Percentiles rank a stretch among this genome's conserved stretches.
Conservation (phyloP, 2,888 invertebrate genomes). For the Branchellion lobata region DNA sequence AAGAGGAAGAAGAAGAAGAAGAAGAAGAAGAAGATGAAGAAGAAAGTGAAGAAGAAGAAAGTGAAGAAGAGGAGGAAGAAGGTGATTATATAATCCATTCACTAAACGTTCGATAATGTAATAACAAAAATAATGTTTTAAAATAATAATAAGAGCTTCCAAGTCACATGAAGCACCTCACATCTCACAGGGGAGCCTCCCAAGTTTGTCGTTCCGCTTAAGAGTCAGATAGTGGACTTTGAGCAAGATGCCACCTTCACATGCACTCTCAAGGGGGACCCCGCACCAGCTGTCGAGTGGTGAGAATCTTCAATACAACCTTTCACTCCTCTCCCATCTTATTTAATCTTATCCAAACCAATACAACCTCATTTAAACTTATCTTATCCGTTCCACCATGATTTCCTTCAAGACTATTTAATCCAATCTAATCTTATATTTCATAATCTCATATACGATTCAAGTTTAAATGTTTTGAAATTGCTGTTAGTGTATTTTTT, state of each 20-base stretch:
- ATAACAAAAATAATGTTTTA: too few species aligned
- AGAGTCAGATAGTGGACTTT: conserved; percentile 1
- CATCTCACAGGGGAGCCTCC: neutral
- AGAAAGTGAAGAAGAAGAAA: conserved; percentile 28
- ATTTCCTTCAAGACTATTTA: neutral
- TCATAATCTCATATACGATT: too few species aligned
- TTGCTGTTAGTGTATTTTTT: too few species aligned
- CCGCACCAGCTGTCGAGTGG: neutral
- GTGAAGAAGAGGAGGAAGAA: conserved; percentile 37
- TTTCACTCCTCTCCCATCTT: too few species aligned
- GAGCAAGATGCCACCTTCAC: conserved; percentile 7
- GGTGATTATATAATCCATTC: neutral
- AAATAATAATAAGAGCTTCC: too few species aligned
- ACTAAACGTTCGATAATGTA: too few species aligned
- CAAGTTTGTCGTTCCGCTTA: neutral
- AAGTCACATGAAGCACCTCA: too few species aligned
- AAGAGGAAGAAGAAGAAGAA: conserved; percentile 35
- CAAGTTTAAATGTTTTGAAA: too few species aligned
- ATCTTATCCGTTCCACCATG: too few species aligned
- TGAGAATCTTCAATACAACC: neutral
- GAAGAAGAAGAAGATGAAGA: conserved; percentile 14
- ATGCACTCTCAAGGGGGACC: conserved; percentile 3
- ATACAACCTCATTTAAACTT: too few species aligned
- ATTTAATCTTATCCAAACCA: too few species aligned
- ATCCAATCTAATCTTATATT: too few species aligned